Evolutionary conservation across 2,888 invertebrate genomes (phyloP).

Genomic region (Apomyelois bistriatella): DNA sequence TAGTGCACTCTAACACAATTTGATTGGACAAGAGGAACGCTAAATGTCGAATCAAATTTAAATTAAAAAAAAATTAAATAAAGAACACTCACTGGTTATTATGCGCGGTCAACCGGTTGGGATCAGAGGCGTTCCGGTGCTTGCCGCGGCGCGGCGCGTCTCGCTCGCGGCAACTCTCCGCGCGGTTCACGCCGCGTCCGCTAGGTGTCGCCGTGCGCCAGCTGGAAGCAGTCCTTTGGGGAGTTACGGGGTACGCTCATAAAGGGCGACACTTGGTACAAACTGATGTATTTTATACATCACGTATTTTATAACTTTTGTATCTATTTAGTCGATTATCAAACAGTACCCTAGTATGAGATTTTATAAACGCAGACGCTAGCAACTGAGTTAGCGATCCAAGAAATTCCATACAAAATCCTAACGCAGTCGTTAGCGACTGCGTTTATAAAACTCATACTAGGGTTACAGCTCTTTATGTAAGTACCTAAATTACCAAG

Average conservation of each 20-base stretch:
- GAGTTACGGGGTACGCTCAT: not conserved
- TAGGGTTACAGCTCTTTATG: no score
- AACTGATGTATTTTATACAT: no score
- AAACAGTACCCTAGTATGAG: no score
- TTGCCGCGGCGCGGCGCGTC: slow-evolving; percentile 70
- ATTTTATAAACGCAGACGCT: no score
- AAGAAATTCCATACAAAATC: no score
- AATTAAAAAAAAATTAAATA: not conserved
- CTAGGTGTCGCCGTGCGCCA: slow-evolving; percentile 41
- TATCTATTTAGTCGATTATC: no score
- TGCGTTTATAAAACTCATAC: no score
- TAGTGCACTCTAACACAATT: no score
- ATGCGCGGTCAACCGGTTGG: slow-evolving; percentile 70
- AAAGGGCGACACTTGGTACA: not conserved
- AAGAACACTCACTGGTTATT: slow-evolving; percentile 57
- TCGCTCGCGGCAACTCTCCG: slow-evolving; percentile 71
- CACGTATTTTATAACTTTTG: no score
- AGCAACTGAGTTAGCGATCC: no score
- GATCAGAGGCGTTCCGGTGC: slow-evolving; percentile 73
- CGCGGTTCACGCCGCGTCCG: slow-evolving; percentile 68
- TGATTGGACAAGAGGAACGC: slow-evolving; percentile 4
- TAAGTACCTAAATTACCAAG: no score
- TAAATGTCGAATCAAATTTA: not conserved
- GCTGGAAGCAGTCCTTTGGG: slow-evolving; percentile 23
- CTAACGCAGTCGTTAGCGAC: no score